phyloP scores from a whole-genome alignment of 1,140 invertebrate species.

The Anoplolepis gracilipes region DNA sequence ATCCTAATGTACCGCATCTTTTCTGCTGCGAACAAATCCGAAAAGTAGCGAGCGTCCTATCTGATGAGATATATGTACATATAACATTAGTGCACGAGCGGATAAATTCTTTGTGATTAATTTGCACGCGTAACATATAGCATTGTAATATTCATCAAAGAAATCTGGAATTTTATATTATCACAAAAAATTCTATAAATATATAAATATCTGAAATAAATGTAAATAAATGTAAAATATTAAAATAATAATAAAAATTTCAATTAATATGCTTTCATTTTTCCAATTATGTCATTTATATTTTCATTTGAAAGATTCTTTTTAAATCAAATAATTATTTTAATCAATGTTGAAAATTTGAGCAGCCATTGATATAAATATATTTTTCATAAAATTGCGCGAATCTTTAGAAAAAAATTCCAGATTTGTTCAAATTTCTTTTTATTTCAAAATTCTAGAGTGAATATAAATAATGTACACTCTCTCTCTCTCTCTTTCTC shows the following conservation, averaged over 20 bases:
- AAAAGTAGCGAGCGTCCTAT: conserved; percentile 23
- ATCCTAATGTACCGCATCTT: not conserved
- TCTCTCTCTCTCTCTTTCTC: not conserved
- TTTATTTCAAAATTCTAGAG: not conserved
- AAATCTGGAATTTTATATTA: not conserved
- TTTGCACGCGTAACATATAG: not conserved
- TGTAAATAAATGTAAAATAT: too few species aligned
- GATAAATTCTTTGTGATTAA: conserved; percentile 1
- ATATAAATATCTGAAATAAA: not conserved
- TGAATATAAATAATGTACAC: not conserved
- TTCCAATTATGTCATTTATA: not conserved
- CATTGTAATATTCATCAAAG: not conserved
- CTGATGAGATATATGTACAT: not conserved
- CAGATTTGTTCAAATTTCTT: not conserved
- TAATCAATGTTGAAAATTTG: too few species aligned
- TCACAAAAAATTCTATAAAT: not conserved
- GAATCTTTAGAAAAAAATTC: not conserved
- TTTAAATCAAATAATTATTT: not conserved
- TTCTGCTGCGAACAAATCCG: conserved; percentile 1
- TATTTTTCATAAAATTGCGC: not conserved
- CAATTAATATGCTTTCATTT: not conserved
- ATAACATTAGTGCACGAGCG: not conserved
- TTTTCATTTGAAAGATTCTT: not conserved
- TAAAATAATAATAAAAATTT: not conserved
- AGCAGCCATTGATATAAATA: not conserved